A percentile compares a stretch with the other conserved stretches of the same genome.
phyloP scores from a whole-genome alignment of 1,140 invertebrate genomes.

The Phenacoccus solenopsis region DNA sequence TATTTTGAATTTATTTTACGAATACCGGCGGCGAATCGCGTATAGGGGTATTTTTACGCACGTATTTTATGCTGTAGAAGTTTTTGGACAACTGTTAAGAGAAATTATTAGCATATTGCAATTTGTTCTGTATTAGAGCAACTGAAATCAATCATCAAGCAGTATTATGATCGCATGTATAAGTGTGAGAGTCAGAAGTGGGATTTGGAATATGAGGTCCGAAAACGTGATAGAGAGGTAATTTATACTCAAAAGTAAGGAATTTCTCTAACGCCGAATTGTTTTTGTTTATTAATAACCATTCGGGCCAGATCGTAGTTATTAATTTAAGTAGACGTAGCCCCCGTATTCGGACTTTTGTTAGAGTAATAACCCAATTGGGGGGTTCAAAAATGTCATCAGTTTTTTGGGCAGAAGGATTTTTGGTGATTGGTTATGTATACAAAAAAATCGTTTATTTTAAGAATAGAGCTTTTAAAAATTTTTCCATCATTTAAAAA shows the following conservation, averaged over 20 bases:
- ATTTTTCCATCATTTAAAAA: too few species aligned
- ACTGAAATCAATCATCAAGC: slow-evolving; percentile 80
- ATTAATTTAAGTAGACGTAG: neutral
- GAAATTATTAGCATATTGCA: neutral
- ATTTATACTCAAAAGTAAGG: slow-evolving; percentile 8
- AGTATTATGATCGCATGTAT: slow-evolving; percentile 90
- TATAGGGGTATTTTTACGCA: neutral
- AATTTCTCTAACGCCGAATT: neutral
- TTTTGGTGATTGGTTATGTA: too few species aligned
- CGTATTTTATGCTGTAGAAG: too few species aligned
- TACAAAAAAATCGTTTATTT: too few species aligned
- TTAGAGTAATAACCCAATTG: too few species aligned
- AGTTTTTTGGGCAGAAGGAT: too few species aligned
- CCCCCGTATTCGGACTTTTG: too few species aligned
- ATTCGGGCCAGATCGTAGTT: neutral
- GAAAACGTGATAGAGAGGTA: slow-evolving; percentile 97
- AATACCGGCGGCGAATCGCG: too few species aligned
- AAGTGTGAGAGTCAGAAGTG: slow-evolving; percentile 96
- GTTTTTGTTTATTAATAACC: neutral
- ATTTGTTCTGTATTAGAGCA: slow-evolving; percentile 40
- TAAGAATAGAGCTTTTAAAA: too few species aligned
- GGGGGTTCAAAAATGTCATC: too few species aligned
- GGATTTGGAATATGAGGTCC: slow-evolving; percentile 98
- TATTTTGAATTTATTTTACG: too few species aligned
- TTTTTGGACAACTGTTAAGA: neutral